Evolutionary conservation across 2,888 invertebrate species (phyloP), one percentile per base, ranked within the genome.

Genomic region (Cosmia trapezina): DNA sequence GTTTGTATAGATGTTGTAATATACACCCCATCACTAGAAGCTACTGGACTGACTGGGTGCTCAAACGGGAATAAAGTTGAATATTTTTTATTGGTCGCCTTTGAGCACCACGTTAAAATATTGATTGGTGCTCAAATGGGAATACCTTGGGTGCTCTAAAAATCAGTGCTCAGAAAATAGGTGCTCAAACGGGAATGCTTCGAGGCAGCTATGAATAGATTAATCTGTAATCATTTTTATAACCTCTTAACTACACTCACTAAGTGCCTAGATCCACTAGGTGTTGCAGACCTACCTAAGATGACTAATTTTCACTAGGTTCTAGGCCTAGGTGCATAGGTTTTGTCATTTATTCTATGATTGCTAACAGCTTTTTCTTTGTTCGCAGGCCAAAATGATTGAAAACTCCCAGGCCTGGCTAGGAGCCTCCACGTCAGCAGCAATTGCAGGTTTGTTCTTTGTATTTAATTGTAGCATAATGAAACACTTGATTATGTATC

Each of bases 331-430:
- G 28, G 28, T 28, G 28, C 12, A 17, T 41, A 41, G 5, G 49
- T 69, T 62, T 47, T 61, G 4, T 51, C 8, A 28, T 28, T 37
- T 17, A 12, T 22, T 14, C 4, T 17, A 37, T 67, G 22, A 43
- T 63, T 53, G 17, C 33, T 83, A 51, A 83, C n/a, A 28, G 2
- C 37, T 59, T 62, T 43, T 74, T 91, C 68, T 86, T 91, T 94
- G 89, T 94, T 87, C 84, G 83, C 97, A 98, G 98, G 98, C 98
- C 90, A 98, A 98, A 96, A 97, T 98, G 96, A 96, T 98, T 96
- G 98, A 99, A 95, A 98, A 98, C 87, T 98, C 98, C 85, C 98
- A 98, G 94, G 98, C 98, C 92, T 98, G 98, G 98, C 97, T 98
- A 95, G 98, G 98, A 87, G 98, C 98, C 89, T 98, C 98, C 85